Conservation (phyloP, 1,140 invertebrate genomes). For the Brachionus asplanchnoidis region DNA sequence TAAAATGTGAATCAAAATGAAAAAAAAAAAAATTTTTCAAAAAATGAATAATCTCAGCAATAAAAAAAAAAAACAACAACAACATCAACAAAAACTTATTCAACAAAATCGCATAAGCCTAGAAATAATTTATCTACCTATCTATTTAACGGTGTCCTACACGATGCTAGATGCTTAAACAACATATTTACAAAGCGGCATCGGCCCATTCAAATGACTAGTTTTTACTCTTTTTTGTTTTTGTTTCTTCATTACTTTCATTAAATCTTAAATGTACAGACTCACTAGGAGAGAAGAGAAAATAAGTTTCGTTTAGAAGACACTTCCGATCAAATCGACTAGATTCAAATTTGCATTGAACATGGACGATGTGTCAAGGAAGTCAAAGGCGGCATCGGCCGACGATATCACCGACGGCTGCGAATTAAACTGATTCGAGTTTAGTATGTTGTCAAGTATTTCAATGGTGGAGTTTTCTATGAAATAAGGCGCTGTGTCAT, state of each 20-base stretch:
- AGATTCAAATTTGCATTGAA: constrained; percentile 3
- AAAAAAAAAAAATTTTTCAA: not conserved
- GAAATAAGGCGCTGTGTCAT: not conserved
- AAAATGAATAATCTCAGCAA: not conserved
- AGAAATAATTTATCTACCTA: not conserved
- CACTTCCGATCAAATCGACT: constrained; percentile 23
- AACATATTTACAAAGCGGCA: too few relatives aligned
- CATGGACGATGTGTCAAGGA: not conserved
- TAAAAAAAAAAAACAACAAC: not conserved
- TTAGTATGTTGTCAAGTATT: not conserved
- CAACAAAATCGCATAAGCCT: not conserved
- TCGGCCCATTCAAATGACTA: not conserved
- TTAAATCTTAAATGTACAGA: not conserved
- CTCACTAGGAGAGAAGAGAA: not conserved
- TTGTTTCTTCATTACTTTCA: not conserved
- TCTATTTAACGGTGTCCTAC: not conserved
- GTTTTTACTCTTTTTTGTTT: not conserved
- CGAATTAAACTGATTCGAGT: not conserved
- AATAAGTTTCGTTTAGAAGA: not conserved
- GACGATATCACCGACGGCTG: not conserved
- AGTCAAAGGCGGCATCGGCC: not conserved
- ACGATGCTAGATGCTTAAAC: too few relatives aligned
- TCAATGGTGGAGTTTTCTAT: constrained; percentile 5
- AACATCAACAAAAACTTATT: not conserved
- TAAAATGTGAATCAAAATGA: not conserved